phyloP scores from a whole-genome alignment of 2,888 invertebrate genomes.

The Brachyptera risi region DNA sequence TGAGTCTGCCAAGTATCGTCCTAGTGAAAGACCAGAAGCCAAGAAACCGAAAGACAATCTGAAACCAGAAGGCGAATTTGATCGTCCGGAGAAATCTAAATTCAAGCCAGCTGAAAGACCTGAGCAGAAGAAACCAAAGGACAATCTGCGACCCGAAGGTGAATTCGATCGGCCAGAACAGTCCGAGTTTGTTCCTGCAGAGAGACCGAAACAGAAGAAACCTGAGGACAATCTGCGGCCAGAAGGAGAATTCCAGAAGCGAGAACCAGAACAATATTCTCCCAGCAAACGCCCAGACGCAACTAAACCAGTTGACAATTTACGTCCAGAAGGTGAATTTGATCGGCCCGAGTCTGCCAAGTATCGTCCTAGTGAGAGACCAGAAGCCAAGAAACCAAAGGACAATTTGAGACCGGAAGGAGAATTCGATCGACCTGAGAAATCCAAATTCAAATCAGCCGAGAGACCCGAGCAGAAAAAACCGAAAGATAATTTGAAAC shows the following conservation, averaged over 20 bases:
- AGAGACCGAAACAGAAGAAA: conserved; percentile 52
- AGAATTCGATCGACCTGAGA: conserved; percentile 44
- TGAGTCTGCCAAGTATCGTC: conserved; percentile 26
- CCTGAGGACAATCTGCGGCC: conserved; percentile 52
- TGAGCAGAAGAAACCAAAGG: conserved; percentile 46
- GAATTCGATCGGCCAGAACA: conserved; percentile 51
- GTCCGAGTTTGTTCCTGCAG: conserved; percentile 50
- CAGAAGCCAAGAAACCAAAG: conserved; percentile 26
- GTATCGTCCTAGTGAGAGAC: conserved; percentile 30
- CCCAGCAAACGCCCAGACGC: conserved; percentile 58
- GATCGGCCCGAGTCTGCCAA: conserved; percentile 43
- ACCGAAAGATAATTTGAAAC: conserved; percentile 47
- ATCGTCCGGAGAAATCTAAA: conserved; percentile 40
- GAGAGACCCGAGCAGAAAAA: conserved; percentile 63
- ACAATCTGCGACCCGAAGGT: conserved; percentile 54
- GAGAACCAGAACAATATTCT: conserved; percentile 41
- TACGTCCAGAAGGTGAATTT: conserved; percentile 44
- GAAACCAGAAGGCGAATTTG: conserved; percentile 50
- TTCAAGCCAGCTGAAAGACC: conserved; percentile 44
- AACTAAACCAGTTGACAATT: conserved; percentile 60
- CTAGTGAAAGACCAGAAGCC: conserved; percentile 33
- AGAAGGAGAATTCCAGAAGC: conserved; percentile 52
- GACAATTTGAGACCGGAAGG: conserved; percentile 48
- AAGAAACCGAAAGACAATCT: conserved; percentile 46
- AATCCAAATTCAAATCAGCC: too few relatives aligned